phyloP scores from a whole-genome alignment of 2,797 vertebrate genomes.

The Gastrophryne carolinensis region DNA sequence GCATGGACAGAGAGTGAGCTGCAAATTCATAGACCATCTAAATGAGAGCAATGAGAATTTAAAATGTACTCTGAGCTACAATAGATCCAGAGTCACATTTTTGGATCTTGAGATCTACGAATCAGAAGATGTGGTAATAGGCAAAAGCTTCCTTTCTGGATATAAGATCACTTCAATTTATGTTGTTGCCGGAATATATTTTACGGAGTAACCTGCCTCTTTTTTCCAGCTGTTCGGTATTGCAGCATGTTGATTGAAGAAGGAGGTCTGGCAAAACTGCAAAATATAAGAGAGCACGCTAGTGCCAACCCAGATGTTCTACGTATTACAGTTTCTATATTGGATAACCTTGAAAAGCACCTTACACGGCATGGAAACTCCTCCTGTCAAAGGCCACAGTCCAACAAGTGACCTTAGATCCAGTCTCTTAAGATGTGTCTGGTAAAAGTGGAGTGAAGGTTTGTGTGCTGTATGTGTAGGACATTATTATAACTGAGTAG shows the following conservation, averaged over 20 bases:
- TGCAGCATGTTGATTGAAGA: conserved; percentile 98
- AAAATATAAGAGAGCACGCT: conserved; percentile 82
- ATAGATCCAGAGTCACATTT: no score
- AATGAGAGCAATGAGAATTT: no score
- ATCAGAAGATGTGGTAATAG: no score
- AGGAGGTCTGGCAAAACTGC: conserved; percentile 89
- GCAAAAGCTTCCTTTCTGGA: no score
- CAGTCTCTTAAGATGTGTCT: not conserved
- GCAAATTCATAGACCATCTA: no score
- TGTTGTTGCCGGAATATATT: no score
- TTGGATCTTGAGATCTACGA: no score
- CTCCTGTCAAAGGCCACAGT: conserved; percentile 61
- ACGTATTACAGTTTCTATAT: conserved; percentile 83
- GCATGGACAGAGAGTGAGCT: no score
- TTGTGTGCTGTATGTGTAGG: not conserved
- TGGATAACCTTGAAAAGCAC: conserved; percentile 91
- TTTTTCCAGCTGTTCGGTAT: conserved; percentile 81
- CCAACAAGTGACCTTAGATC: not conserved
- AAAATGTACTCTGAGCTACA: no score
- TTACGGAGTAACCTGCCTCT: not conserved
- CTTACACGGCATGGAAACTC: conserved; percentile 82
- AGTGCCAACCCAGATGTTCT: conserved; percentile 89
- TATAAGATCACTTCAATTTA: no score
- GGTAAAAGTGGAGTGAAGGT: not conserved
- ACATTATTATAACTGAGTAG: not conserved